phyloP scores from a whole-genome alignment of 2,113 vertebrate genomes.

The Perccottus glenii region DNA sequence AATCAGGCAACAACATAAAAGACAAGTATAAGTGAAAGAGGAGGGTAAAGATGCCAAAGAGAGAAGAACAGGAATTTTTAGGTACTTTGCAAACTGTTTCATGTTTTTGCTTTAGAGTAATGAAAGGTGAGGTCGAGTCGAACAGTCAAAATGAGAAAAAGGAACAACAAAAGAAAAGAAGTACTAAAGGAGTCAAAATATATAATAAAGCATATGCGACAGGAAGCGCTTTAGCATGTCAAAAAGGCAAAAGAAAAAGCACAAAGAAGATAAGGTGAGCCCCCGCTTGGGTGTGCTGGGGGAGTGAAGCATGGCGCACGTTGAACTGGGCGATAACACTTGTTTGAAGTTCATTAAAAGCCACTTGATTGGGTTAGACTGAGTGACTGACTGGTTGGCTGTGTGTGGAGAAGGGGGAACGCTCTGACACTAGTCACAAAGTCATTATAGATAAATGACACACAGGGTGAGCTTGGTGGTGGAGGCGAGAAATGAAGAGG shows the following conservation, averaged over 20 bases:
- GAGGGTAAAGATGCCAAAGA: conserved; percentile 27
- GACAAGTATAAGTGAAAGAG: conserved; percentile 26
- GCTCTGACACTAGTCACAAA: conserved; percentile 83
- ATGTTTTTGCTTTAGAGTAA: conserved; percentile 24
- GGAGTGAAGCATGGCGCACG: conserved; percentile 57
- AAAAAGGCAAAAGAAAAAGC: conserved; percentile 53
- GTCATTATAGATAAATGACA: conserved; percentile 96
- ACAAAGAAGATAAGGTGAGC: conserved; percentile 63
- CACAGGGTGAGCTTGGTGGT: conserved; percentile 69
- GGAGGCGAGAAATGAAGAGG: conserved; percentile 68
- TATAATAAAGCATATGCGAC: conserved; percentile 42
- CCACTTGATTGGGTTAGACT: conserved; percentile 81
- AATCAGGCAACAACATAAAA: conserved; percentile 14
- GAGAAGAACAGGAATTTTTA: conserved; percentile 17
- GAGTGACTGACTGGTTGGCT: conserved; percentile 84
- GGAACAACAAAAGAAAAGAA: conserved; percentile 49
- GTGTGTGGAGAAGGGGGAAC: conserved; percentile 64
- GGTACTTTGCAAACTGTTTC: conserved; percentile 40
- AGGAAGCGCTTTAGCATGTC: conserved; percentile 59
- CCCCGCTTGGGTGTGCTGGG: conserved; percentile 43
- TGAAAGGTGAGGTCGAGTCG: conserved; percentile 14
- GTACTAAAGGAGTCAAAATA: conserved; percentile 8
- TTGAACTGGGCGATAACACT: conserved; percentile 79
- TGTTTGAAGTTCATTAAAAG: conserved; percentile 88
- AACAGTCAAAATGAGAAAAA: conserved; percentile 33